phyloP scores from a whole-genome alignment of 1,140 invertebrate species.

The Hydropsyche tenuis region DNA sequence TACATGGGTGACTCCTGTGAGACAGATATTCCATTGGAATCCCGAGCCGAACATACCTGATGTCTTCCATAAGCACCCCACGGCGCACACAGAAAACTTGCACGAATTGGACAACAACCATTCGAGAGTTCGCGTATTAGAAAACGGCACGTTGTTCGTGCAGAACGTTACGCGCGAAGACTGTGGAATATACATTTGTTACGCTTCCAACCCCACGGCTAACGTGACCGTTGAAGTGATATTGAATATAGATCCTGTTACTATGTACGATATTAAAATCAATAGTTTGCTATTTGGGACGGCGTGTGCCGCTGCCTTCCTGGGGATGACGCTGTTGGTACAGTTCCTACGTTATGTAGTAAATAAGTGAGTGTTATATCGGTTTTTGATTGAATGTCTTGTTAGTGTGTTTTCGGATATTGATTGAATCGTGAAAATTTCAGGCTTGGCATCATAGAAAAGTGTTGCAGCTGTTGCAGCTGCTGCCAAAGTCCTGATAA shows the following conservation, averaged over 20 bases:
- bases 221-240: slow-evolving; percentile 76
- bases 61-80: slow-evolving; percentile 69
- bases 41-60: slow-evolving; percentile 71
- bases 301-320: slow-evolving; percentile 77
- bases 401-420: not conserved
- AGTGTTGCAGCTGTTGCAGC: slow-evolving; percentile 73
- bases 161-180: slow-evolving; percentile 72
- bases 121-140: slow-evolving; percentile 63
- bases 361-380: slow-evolving; percentile 67
- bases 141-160: slow-evolving; percentile 64
- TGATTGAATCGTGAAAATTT: not conserved
- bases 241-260: slow-evolving; percentile 80
- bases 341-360: slow-evolving; percentile 77
- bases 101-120: slow-evolving; percentile 59
- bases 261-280: slow-evolving; percentile 82
- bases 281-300: slow-evolving; percentile 83
- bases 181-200: slow-evolving; percentile 87
- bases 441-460: slow-evolving; percentile 70
- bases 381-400: not conserved
- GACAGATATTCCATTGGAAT: slow-evolving; percentile 74
- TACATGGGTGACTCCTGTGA: slow-evolving; percentile 84
- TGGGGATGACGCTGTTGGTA: slow-evolving; percentile 77
- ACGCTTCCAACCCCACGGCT: slow-evolving; percentile 81
- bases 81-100: slow-evolving; percentile 64
- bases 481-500: slow-evolving; percentile 64